Conservation (phyloP, 2,888 invertebrate species). For the Lochmaea crataegi region DNA sequence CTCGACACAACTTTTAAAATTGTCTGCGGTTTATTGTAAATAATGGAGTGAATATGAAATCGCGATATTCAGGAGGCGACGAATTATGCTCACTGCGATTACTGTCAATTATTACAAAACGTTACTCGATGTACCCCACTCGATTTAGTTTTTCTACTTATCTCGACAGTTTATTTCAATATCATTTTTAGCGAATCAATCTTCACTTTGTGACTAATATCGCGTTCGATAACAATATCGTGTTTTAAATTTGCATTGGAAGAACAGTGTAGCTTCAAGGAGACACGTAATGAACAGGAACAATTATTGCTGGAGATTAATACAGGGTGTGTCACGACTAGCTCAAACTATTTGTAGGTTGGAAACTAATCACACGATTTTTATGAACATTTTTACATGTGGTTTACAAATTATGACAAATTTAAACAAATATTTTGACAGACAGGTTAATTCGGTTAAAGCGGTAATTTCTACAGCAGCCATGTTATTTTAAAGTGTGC, state of each 20-base stretch:
- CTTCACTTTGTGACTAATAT: constrained; percentile 15
- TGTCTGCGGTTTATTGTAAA: constrained; percentile 27
- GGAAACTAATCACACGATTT: neutral
- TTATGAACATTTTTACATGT: too few relatives aligned
- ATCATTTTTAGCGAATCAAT: constrained; percentile 1
- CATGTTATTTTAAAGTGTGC: too few relatives aligned
- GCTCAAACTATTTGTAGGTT: neutral
- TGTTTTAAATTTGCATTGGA: neutral
- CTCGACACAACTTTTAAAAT: constrained; percentile 30
- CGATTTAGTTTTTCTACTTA: constrained; percentile 12
- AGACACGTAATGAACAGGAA: neutral
- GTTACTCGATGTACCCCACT: constrained; percentile 14
- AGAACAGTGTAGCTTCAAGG: neutral
- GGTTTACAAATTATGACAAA: too few relatives aligned
- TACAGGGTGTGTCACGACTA: too few relatives aligned
- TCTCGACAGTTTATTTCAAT: constrained; percentile 14
- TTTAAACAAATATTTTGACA: too few relatives aligned
- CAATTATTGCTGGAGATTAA: too few relatives aligned
- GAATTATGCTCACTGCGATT: constrained; percentile 8
- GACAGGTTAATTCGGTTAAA: too few relatives aligned
- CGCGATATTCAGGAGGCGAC: constrained; percentile 1
- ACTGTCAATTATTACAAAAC: constrained; percentile 12
- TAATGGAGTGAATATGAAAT: constrained; percentile 19
- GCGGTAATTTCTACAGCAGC: too few relatives aligned
- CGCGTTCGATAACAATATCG: neutral